Evolutionary conservation across 2,888 invertebrate genomes (phyloP).

Genomic region (Yponomeuta evonymella): DNA sequence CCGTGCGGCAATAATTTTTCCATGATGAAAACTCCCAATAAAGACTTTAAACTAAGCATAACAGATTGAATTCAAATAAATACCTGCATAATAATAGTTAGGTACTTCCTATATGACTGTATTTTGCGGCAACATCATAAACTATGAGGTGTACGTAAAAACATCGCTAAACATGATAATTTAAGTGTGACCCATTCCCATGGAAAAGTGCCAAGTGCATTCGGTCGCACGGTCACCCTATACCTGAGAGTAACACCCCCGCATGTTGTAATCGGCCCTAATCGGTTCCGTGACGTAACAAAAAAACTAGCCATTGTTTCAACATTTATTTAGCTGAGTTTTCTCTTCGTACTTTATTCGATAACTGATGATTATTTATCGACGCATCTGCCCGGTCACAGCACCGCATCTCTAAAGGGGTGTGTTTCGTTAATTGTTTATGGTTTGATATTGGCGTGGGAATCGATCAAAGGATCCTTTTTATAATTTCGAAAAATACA

Average conservation of each 20-base stretch:
- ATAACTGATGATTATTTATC: background rate
- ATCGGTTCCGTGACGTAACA: constrained; percentile 41
- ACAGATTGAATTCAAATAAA: too few relatives aligned
- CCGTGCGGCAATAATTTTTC: too few relatives aligned
- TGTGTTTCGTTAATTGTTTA: constrained; percentile 18
- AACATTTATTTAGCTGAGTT: constrained; percentile 6
- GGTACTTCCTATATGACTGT: too few relatives aligned
- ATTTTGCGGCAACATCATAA: too few relatives aligned
- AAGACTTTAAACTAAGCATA: too few relatives aligned
- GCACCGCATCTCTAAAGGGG: background rate
- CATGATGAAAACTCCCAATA: too few relatives aligned
- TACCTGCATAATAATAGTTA: too few relatives aligned
- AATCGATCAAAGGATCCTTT: background rate
- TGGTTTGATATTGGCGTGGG: constrained; percentile 24
- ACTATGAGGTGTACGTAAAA: too few relatives aligned
- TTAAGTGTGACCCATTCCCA: constrained; percentile 37
- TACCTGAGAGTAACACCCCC: constrained; percentile 12
- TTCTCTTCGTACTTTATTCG: background rate
- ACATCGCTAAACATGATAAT: background rate
- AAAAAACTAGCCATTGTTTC: constrained; percentile 22
- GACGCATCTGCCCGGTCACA: constrained; percentile 1
- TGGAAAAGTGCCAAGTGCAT: constrained; percentile 54
- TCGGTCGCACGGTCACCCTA: constrained; percentile 22
- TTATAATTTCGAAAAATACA: background rate
- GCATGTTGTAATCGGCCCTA: too few relatives aligned